Evolutionary conservation across 2,797 vertebrate species (phyloP), one percentile per base, ranked within the genome.

Genomic region (Urosaurus nigricauda): DNA sequence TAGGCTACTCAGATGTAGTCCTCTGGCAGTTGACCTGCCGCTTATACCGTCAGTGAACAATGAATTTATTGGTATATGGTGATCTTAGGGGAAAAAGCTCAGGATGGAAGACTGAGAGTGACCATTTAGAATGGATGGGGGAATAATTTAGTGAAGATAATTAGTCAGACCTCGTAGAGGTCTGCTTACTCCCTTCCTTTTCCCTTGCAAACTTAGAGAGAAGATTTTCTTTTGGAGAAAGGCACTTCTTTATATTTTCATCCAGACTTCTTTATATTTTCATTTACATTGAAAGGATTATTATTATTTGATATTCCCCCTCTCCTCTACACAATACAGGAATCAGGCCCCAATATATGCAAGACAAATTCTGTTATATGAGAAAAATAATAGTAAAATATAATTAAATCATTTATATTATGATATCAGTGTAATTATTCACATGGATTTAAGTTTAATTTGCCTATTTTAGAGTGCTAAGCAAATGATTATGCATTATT

Each of bases 401-500:
- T 32, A 85, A 70, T 79, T 70, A 58, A 65, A 12, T 35, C 65
- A 74, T 73, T 24, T 85, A 53, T 77, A 35, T 51, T 37, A 74
- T 56, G 51, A 88, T 14, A 63, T 73, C 58, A 51, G 68, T 68
- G 60, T 43, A 89, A 68, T 77, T 86, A 77, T 86, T 89, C 60
- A 70, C 29, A 43, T 77, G 78, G n/a, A 53, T 74, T 53, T 56
- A 63, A 53, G 9, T 63, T 79, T 74, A 81, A 53, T 75, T 74
- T 81, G 16, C 37, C 68, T 85, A 40, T 74, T 86, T 86, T 82
- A 29, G 35, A 80, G 56, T 21, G 35, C 17, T 86, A 86, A 89
- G 24, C 24, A 86, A 86, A 86, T 77, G 60, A 86, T 68, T 86
- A 83, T 58, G 58, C 60, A 70, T 47, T 89, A 89, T 82, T n/a